Percentiles rank a stretch among this genome's conserved stretches.
phyloP scores from a whole-genome alignment of 2,113 vertebrate species.

The Bos taurus region DNA sequence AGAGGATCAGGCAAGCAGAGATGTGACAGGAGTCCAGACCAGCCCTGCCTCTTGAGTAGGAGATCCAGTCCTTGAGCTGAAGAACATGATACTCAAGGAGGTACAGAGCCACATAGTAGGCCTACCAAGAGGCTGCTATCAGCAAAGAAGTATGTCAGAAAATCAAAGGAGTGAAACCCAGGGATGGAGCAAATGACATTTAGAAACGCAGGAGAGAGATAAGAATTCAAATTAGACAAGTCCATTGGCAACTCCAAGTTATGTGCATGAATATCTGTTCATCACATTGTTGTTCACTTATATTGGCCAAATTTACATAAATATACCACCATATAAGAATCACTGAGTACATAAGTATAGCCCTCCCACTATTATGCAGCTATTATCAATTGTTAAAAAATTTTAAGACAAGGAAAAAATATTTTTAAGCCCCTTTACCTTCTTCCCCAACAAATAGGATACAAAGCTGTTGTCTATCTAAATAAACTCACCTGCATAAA shows the following conservation, averaged over 20 bases:
- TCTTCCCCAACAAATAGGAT: background rate
- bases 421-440: background rate
- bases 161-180: background rate
- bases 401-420: background rate
- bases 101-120: rapidly evolving
- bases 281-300: background rate
- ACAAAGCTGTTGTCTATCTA: background rate
- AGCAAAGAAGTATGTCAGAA: background rate
- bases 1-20: background rate
- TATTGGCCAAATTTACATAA: background rate
- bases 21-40: background rate
- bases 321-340: background rate
- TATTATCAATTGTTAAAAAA: background rate
- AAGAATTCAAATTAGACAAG: background rate
- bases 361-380: background rate
- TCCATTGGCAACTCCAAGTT: background rate
- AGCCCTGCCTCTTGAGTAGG: background rate
- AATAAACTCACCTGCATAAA: background rate
- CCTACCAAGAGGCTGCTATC: background rate
- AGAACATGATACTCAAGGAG: background rate
- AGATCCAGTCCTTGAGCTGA: background rate
- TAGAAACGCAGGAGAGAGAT: background rate
- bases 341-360: background rate
- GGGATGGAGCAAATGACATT: too few species aligned
- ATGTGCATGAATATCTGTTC: background rate